Base-by-base conservation (phyloP, 2,888 invertebrate genomes). In the Cheilosia scutellata region DNA sequence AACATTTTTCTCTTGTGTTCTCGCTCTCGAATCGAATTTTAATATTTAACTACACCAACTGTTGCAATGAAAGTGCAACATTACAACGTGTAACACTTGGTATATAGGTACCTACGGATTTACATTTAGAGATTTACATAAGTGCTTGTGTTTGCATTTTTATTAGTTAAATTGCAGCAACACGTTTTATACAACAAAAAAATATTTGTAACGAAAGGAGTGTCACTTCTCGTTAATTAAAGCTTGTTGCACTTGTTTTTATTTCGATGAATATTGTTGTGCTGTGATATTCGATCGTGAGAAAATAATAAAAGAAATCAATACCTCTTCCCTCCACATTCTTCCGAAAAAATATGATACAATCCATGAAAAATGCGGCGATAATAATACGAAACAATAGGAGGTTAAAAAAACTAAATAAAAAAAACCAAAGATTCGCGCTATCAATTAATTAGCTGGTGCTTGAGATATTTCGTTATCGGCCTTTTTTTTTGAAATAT, bases 371-470 rank as follows among this genome's bases (percentile, higher is more conserved):
- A 47, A 25, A 70, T 70, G 70, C 25, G 33, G 25, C 33, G 11
- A 44, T 72, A 47, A 37, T 33, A 47, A 27, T 44, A 47, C 27
- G 29, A 44, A 44, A 55, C 20, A 42, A 44, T 31, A 16, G 1
- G 27, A 66, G 13, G 13, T 51, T 20, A 20, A 31, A 55, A 55
- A 16, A 42, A 16, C 3, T 11, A n/a, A 13, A 44, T 57, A 11
- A 57, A 55, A 40, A 55, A 44, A 13, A 44, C 42, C 31, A 20
- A n/a, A 66, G 31, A 55, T 37, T 47, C 13, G 53, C 29, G 77
- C 55, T 77, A 77, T 77, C 70, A 68, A 70, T 55, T 62, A 68
- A 60, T 62, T 68, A 62, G 66, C 51, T 58, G 44, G 58, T 42
- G 66, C 37, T 68, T 76, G 58, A 66, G 40, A 65, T 66, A 75